Base-by-base conservation (phyloP, 2,797 vertebrate species). In the Zalophus californianus region DNA sequence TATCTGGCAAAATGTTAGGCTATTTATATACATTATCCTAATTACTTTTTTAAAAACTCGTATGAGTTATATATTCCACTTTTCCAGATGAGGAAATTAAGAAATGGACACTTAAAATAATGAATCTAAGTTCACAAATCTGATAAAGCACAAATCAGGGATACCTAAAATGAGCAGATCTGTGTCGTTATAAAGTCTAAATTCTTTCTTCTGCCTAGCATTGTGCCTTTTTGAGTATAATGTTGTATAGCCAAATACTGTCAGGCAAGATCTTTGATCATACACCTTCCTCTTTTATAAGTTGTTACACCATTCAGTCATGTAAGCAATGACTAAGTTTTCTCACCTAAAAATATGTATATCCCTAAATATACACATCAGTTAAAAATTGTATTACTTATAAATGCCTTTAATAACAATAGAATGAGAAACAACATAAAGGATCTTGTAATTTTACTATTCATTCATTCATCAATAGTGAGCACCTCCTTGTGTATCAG, bases 331-430 rank as follows among this genome's bases (percentile, higher is more conserved):
- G 68, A 58, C 9, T 86, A 27, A 50, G 18, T 29, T 82, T 93
- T 85, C 18, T 52, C 35, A 52, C 12, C 21, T 35, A 68, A 82
- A 14, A 68, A 58, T 91, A 12, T 13, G 38, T 70, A 56, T 32
- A 38, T 66, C 73, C n/a, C 50, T 85, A 88, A 64, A 70, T 70
- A 75, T n/a, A 41, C 14, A 27, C 2, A 72, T 2, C 10, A 90
- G 38, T 72, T 88, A 91, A 86, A 95, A 91, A 60, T 79, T 66
- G 38, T 20, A 14, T 82, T 79, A 48, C 48, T 91, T 79, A 35
- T 80, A 68, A 90, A 66, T 48, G 27, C n/a, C 56, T 75, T 90
- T 73, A 84, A 72, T 44, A 56, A 32, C 41, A 92, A 77, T 15
- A 52, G 13, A 66, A 80, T 58, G 90, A 60, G 15, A 66, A 87